Percentiles rank a stretch among this genome's conserved stretches.
These are phyloP conservation scores for Atlantisia rogersi DNA, from an alignment of 2,113 vertebrate species.

Conservation along the genomic window DNA sequence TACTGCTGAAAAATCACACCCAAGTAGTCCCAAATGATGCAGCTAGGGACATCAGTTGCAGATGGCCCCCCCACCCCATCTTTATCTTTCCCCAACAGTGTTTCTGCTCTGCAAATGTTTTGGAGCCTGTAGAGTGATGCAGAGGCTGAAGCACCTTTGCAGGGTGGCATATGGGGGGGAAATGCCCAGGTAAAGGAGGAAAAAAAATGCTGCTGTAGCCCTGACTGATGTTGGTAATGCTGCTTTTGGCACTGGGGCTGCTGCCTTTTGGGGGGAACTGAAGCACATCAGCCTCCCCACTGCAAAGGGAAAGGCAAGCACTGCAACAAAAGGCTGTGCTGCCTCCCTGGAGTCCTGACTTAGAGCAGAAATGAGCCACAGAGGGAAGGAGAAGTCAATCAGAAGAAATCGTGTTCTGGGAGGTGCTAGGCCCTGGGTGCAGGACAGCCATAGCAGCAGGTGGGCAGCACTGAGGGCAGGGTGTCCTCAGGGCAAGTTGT, in stretches of 20 bases:
- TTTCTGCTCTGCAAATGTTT: background rate
- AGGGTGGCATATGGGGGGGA: background rate
- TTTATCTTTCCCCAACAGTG: background rate
- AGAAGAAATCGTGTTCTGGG: fast-evolving
- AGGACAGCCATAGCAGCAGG: background rate
- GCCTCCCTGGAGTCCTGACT: background rate
- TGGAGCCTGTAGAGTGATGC: fast-evolving
- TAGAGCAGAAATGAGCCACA: background rate
- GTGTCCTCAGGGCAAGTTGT: fast-evolving
- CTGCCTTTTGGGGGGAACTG: background rate
- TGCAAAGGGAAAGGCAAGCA: background rate
- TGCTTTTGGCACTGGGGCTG: background rate
- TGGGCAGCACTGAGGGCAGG: fast-evolving
- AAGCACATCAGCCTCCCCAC: background rate
- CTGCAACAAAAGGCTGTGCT: background rate
- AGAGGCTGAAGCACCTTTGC: background rate
- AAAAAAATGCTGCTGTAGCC: background rate
- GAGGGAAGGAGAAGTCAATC: background rate
- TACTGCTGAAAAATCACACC: background rate
- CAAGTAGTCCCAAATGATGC: background rate
- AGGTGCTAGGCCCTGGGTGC: background rate
- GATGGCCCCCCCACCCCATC: fast-evolving
- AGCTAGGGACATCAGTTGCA: background rate
- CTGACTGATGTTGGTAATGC: background rate
- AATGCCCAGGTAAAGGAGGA: background rate